Base-by-base conservation (phyloP, 2,888 invertebrate species). In the Drosophila rellima region DNA sequence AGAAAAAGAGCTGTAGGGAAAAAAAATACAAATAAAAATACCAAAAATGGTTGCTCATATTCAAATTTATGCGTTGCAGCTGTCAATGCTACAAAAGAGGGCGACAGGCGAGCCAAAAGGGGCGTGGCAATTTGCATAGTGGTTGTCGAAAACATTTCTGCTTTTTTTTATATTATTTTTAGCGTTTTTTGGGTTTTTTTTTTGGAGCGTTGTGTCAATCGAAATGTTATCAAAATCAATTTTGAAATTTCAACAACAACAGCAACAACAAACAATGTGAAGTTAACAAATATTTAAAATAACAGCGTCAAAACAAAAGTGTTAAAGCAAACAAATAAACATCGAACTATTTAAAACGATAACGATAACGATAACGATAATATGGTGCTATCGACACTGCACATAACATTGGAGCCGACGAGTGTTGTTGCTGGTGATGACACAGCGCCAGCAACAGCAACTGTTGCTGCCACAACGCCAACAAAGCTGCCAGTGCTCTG, bases 331-430 rank as follows among this genome's bases (percentile, higher is more conserved):
- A n/a, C n/a, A n/a, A n/a, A n/a, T n/a, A 39, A 40, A 40, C 17
- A 33, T 10, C 11, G 26, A 23, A 23, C 13, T 7, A 44, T 47
- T 26, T 35, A 52, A 5, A 33, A 44, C 52, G 48, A 59, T 48
- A 40, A 48, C 29, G 47, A 57, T 42, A 33, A 50, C 52, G 52
- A 63, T 29, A 45, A 60, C 51, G 50, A 51, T 54, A 80, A 84
- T 75, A 92, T 92, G 92, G 91, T 92, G 55, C 81, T 92, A 59
- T 89, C 92, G 64, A 92, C 90, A 48, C 70, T 92, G 69, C 90
- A 86, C 64, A 89, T 90, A 73, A 91, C 88, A 40, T 75, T 91
- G 70, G 90, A 88, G 40, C 78, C 77, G 44, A 78, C 78, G 47
- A 75, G 73, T 65, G 71, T 56, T 55, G 74, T 33, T 50, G 65